Evolutionary conservation across 1,140 invertebrate species (phyloP), one percentile per base, ranked within the genome.

Genomic region (Palaemon carinicauda): DNA sequence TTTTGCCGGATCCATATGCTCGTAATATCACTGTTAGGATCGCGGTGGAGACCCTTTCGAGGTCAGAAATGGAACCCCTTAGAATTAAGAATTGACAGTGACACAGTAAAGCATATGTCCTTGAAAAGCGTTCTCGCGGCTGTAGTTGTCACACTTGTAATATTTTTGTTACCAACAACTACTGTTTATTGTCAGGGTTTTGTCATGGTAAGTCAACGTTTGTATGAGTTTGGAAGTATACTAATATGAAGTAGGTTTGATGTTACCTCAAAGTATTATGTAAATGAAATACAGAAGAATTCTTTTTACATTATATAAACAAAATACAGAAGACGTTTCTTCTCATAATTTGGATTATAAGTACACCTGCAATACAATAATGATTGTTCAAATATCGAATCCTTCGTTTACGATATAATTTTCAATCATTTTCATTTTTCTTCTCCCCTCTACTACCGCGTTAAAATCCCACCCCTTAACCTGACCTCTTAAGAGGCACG

Each of bases 61-160:
- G 97, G 97, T 0, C 95, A 96, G 90, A 98, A 98, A 91, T 96
- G 96, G 91, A 99, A 98, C 93, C 96, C 96, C 27, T 90, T 98
- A 14, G 93, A 96, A 90, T 93, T 94, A 73, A 93, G 96, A 90
- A 94, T 96, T 1, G 96, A 97, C 91, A 96, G 95, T 19, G 87
- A 81, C 15, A 51, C 29, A 92, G 92, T 0, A 91, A 91, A 69
- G 89, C 91, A 88, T 97, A 98, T 91, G 94, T 95, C 69, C 94
- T 95, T 86, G 95, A 97, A 90, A 96, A 98, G 91, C 65, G 98
- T 98, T 92, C 93, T 98, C 33, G 96, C 97, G 53, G 98, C 97
- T 19, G 92, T 98, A 19, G 93, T 95, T n/a, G 98, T 98, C 90
- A 97, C 97, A 1, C 95, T 98, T 89, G 92, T 98, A 15, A 90